A percentile compares a stretch with the other conserved stretches of the same genome.
Conservation (phyloP, 2,888 invertebrate species). For the Temnothorax ravouxi region DNA sequence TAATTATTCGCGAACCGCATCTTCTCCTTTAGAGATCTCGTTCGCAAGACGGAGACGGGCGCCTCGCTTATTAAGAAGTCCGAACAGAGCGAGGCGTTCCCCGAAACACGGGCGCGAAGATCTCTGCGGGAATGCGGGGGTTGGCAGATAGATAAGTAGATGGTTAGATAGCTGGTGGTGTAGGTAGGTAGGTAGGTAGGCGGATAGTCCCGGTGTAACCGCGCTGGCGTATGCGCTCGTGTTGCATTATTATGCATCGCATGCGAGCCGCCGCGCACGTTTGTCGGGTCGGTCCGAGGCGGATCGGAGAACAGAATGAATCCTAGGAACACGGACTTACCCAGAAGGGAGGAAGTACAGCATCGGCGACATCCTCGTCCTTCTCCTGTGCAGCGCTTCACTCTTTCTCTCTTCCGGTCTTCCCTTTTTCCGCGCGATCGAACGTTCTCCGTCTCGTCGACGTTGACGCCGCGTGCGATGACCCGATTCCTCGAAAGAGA, state of each 20-base stretch:
- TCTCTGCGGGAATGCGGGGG: slow-evolving; percentile 26
- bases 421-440: background rate
- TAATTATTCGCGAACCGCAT: background rate
- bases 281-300: slow-evolving; percentile 48
- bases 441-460: background rate
- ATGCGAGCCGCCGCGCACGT: slow-evolving; percentile 59
- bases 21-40: background rate
- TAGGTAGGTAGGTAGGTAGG: slow-evolving; percentile 32
- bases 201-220: slow-evolving; percentile 57
- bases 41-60: background rate
- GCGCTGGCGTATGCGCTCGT: slow-evolving; percentile 21
- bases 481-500: slow-evolving; percentile 34
- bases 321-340: slow-evolving; percentile 38
- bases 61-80: background rate
- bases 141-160: slow-evolving; percentile 25
- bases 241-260: slow-evolving; percentile 71
- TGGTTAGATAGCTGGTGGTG: slow-evolving; percentile 20
- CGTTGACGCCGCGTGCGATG: slow-evolving; percentile 20
- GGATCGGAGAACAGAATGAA: slow-evolving; percentile 44
- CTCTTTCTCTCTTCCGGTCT: background rate
- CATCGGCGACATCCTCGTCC: slow-evolving; percentile 5
- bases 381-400: background rate
- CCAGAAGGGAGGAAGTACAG: slow-evolving; percentile 17
- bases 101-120: slow-evolving; percentile 17
- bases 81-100: background rate